Evolutionary conservation across 2,113 vertebrate species (phyloP), one percentile per base, ranked within the genome.

Genomic region (Lepidothrix coronata): DNA sequence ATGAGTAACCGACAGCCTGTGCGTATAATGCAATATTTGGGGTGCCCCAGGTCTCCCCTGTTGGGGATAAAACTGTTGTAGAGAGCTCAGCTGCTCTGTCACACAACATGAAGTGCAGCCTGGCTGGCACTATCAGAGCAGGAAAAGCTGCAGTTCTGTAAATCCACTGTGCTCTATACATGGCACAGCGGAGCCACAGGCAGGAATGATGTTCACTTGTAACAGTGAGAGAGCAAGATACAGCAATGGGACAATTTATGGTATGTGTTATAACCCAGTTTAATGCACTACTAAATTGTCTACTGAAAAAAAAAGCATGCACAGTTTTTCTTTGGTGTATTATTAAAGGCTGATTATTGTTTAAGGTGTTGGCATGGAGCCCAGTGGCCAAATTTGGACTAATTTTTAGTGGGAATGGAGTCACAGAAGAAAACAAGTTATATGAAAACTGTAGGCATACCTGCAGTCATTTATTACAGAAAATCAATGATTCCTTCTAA

Each of bases 171-270:
- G 30, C 28, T 21, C 54, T 70, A 43, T 19, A 43, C 5, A 22
- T 4, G 21, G 25, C 31, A 66, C 77, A 46, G 41, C 28, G 55
- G 8, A 62, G n/a, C 20, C 4, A 1, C n/a, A 37, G 25, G 37
- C 35, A 59, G 6, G 13, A 79, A 35, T 0, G 0, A 46, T 33
- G 58, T 8, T 71, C 41, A 12, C 51, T 49, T 48, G 4, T 33
- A 43, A 48, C 7, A 48, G 8, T 5, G 12, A 65, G 39, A 1
- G 2, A 76, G 22, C 9, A 80, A 86, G 88, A 70, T 58, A 33
- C 39, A 84, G 63, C 54, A 55, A 48, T 5, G 49, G 46, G 14
- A 43, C 16, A 33, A 43, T 44, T 71, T 31, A 41, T 55, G 18
- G 28, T 1, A 0, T 8, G 8, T 39, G 11, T 39, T 81, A 48